Base-by-base conservation (phyloP, 2,797 vertebrate species). In the Enteromius paludinosus region DNA sequence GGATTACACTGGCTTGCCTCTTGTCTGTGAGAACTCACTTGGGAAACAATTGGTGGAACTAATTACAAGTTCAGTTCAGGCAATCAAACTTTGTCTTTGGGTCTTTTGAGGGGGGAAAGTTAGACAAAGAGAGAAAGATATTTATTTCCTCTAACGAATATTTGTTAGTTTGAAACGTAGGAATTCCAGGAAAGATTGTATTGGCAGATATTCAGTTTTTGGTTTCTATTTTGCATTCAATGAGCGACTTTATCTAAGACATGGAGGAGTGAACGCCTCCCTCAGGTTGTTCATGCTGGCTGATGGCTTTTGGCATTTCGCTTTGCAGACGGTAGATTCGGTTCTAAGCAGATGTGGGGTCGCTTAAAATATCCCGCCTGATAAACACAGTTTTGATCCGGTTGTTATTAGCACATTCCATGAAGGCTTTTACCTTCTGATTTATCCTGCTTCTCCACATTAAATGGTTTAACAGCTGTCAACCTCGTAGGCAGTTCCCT, bases 401-500 rank as follows among this genome's bases (percentile, higher is more conserved):
- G 77, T 79, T 84, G 80, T 88, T 90, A 87, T 88, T 82, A 87
- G 54, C 47, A 59, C 79, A 87, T 64, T 17, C 83, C 59, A n/a
- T 81, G 79, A 68, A 72, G 88, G 83, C 88, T 86, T 85, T 87
- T 87, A 88, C 83, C 52, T 71, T 83, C 81, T 86, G 87, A 92
- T 93, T 90, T 86, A 92, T 91, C 86, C 85, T 25, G 78, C 87
- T 86, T 89, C 86, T 89, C 78, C 70, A 82, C 84, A 90, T 92
- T 90, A 88, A 90, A 91, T 82, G 81, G 56, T 87, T 87, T 89
- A 87, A 89, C 84, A 76, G 85, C 4, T 25, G 83, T 83, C 86
- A 83, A 86, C 84, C 64, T 83, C 43, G 41, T 84, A 88, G 87
- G 87, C 87, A 66, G 88, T 87, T 83, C 87, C 30, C 33, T 78